Percentiles rank a stretch among this genome's conserved stretches.
phyloP scores from a whole-genome alignment of 2,888 invertebrate genomes.

The Ligdia adustata region DNA sequence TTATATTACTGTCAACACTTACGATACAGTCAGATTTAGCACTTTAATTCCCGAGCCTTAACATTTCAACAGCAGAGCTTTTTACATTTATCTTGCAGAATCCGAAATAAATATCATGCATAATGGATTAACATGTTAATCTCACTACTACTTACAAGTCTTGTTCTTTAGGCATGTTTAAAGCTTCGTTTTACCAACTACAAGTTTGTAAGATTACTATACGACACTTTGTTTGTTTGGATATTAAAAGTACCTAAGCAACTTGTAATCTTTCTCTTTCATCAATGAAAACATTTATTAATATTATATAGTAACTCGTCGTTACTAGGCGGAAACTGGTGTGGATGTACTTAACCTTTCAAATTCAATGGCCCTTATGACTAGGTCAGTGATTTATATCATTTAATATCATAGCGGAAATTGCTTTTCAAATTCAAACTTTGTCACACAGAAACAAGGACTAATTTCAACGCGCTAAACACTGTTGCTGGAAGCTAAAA shows the following conservation, averaged over 20 bases:
- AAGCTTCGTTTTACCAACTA: too few relatives aligned
- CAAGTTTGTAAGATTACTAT: too few relatives aligned
- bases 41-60: constrained; percentile 47
- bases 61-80: constrained; percentile 48
- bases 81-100: constrained; percentile 43
- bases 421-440: constrained; percentile 7
- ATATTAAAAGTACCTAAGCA: too few relatives aligned
- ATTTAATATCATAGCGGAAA: constrained; percentile 13
- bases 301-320: constrained; percentile 3
- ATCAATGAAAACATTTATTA: constrained; percentile 14
- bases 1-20: constrained; percentile 37
- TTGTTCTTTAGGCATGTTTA: too few relatives aligned
- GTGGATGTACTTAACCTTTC: constrained; percentile 22
- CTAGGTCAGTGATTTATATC: constrained; percentile 25
- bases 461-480: not conserved
- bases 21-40: constrained; percentile 43
- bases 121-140: constrained; percentile 21
- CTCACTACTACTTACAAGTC: too few relatives aligned
- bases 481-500: not conserved
- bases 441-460: not conserved
- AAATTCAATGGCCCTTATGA: constrained; percentile 29
- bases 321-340: constrained; percentile 10
- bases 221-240: too few relatives aligned
- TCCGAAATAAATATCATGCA: constrained; percentile 35
- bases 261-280: constrained; percentile 1